Evolutionary conservation across 1,140 invertebrate species (phyloP), one percentile per base, ranked within the genome.

Genomic region (Berghia stephanieae): DNA sequence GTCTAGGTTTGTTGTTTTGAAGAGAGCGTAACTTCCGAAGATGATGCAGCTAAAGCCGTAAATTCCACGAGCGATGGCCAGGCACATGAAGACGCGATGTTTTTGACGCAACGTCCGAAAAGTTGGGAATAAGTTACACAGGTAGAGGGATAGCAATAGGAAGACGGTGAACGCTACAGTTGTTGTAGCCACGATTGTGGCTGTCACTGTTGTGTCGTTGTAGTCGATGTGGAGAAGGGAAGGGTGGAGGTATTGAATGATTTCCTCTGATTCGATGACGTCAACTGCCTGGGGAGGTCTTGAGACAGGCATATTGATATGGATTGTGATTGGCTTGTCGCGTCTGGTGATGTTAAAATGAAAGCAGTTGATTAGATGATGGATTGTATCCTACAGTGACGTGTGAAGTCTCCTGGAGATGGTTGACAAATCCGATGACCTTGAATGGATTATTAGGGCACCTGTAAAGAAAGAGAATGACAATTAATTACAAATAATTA

Each of bases 81-180:
- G 71, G 60, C 85, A 81, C 85, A 86, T 86, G 74, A 88, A 88
- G 18, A 87, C 79, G 75, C 84, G 83, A 63, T 87, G 85, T 79
- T 88, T 87, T 21, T 57, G 73, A n/a, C 77, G 75, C n/a, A 87
- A 63, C 31, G 67, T 79, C 34, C 78, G 75, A 78, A 85, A 86
- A 2, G 82, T 80, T 10, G 70, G 43, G n/a, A 78, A 66, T 0
- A 55, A 8, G 10, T 75, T 76, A 16, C 79, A 78, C 6, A 84
- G 1, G 0, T 80, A 1, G 2, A 69, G 63, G 2, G 82, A 85
- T 2, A 79, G 0, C 0, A 80, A 0, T 55, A 82, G 85, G 6
- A 85, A 38, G 3, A 34, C 31, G 16, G 74, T 63, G 75, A 83
- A 86, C 27, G 83, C 78, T 0, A 80, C 16, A 68, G 83, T 83